Conservation (phyloP, 2,113 vertebrate species). For the Acrocephalus kingi region DNA sequence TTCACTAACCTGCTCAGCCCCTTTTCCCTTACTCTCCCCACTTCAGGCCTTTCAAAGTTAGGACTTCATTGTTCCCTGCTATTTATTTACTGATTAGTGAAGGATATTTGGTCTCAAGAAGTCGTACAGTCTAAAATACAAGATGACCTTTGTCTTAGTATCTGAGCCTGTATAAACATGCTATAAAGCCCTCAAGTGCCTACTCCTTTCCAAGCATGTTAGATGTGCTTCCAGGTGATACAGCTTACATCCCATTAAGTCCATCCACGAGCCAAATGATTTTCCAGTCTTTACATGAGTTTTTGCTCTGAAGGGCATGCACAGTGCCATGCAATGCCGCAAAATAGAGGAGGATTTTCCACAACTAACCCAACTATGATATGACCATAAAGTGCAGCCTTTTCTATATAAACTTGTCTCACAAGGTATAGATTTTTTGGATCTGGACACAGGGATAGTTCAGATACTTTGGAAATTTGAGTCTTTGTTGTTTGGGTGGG, state of each 20-base stretch:
- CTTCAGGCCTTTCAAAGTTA: background rate
- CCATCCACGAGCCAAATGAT: background rate
- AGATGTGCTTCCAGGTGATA: background rate
- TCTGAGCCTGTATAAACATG: background rate
- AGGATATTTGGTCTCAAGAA: background rate
- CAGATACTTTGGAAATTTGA: background rate
- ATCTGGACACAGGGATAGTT: background rate
- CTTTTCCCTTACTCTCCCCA: rapidly evolving
- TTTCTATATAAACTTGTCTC: background rate
- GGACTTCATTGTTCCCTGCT: background rate
- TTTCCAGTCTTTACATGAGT: background rate
- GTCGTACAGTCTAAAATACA: background rate
- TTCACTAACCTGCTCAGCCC: background rate
- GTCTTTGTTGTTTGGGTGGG: background rate
- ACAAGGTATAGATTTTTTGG: rapidly evolving
- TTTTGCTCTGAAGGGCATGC: background rate
- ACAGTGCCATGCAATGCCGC: background rate
- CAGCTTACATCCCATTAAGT: background rate
- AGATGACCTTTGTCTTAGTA: background rate
- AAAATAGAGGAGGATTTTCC: background rate
- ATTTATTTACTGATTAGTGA: background rate
- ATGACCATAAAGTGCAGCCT: background rate
- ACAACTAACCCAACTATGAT: background rate
- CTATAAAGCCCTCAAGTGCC: background rate
- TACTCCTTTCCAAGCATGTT: background rate